Evolutionary conservation across 2,797 vertebrate species (phyloP).

Genomic region (Chelidonichthys spinosus): DNA sequence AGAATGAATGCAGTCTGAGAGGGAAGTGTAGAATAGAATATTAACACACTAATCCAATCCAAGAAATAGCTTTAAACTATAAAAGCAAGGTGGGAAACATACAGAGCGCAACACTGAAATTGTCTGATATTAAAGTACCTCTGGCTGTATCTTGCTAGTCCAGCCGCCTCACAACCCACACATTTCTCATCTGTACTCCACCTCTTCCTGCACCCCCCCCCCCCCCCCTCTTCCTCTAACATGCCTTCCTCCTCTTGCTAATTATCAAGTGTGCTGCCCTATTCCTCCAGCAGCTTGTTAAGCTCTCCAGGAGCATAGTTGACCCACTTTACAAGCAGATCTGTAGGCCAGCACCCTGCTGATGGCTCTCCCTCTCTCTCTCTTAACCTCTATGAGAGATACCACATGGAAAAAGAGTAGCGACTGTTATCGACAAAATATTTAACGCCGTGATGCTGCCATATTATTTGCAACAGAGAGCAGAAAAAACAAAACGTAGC

Average conservation of each 20-base stretch:
- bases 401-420: slow-evolving; percentile 13
- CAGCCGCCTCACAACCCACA: slow-evolving; percentile 59
- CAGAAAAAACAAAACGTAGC: neutral
- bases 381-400: slow-evolving; percentile 35
- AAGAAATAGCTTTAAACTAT: neutral
- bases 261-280: slow-evolving; percentile 80
- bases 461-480: slow-evolving; percentile 26
- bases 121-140: slow-evolving; percentile 33
- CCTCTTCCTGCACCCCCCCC: slow-evolving; percentile 44
- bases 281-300: slow-evolving; percentile 80
- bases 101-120: slow-evolving; percentile 8
- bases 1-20: slow-evolving; percentile 8
- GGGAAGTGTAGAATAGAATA: neutral
- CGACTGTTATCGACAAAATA: neutral
- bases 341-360: slow-evolving; percentile 65
- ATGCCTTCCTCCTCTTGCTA: slow-evolving; percentile 73
- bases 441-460: slow-evolving; percentile 4
- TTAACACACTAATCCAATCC: neutral
- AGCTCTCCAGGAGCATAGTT: slow-evolving; percentile 82
- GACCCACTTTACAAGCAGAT: slow-evolving; percentile 84
- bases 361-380: slow-evolving; percentile 51
- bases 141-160: slow-evolving; percentile 37
- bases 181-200: slow-evolving; percentile 56
- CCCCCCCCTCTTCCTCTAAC: slow-evolving; percentile 43
- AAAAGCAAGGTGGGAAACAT: neutral